phyloP scores from a whole-genome alignment of 2,113 vertebrate genomes.

The Centropus bengalensis region DNA sequence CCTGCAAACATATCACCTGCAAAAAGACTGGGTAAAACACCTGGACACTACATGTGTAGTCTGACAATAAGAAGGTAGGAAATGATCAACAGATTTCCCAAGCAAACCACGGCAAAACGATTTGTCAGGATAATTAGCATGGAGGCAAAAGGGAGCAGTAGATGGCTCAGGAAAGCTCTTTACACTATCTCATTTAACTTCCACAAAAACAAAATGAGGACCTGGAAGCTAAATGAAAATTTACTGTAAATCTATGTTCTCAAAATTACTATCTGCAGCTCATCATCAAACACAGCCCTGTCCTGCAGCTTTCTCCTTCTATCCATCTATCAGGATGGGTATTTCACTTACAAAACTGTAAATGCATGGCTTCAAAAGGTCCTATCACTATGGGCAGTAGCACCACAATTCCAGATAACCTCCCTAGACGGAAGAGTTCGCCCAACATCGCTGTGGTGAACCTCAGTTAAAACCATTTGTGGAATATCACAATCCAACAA shows the following conservation, averaged over 20 bases:
- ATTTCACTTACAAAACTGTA: not conserved
- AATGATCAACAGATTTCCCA: not conserved
- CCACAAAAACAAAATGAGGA: not conserved
- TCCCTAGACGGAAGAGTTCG: not conserved
- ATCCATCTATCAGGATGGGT: not conserved
- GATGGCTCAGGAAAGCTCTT: not conserved
- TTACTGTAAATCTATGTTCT: not conserved
- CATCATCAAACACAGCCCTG: not conserved
- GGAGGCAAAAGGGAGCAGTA: not conserved
- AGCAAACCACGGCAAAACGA: not conserved
- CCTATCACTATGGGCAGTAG: not conserved
- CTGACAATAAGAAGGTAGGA: not conserved
- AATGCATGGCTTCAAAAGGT: not conserved
- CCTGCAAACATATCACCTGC: not conserved
- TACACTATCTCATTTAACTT: conserved; percentile 11
- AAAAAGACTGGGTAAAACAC: not conserved
- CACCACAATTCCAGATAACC: not conserved
- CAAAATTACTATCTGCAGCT: not conserved
- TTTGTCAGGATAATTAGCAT: conserved; percentile 33
- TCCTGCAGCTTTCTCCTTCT: not conserved
- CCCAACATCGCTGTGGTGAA: not conserved
- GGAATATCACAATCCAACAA: not conserved
- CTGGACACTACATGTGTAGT: fast-evolving
- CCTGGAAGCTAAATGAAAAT: not conserved
- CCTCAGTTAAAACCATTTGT: not conserved